These are phyloP conservation scores for Lerema accius DNA, from an alignment of 1,140 invertebrate species.

Conservation along the genomic window DNA sequence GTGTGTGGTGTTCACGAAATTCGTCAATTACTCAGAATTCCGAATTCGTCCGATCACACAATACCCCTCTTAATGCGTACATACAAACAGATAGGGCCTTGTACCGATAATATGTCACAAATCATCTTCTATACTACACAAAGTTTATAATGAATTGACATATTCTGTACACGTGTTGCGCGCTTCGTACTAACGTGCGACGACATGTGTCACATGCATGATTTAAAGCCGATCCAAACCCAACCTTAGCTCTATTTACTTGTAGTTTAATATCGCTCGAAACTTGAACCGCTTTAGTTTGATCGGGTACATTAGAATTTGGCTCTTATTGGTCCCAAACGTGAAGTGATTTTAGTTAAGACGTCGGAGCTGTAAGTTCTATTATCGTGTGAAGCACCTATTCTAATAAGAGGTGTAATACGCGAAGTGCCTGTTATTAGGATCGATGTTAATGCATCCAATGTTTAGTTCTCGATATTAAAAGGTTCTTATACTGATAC, in stretches of 20 bases:
- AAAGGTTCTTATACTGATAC: constrained; percentile 7
- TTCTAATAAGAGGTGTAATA: constrained; percentile 59
- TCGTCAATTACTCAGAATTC: constrained; percentile 70
- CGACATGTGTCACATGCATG: constrained; percentile 51
- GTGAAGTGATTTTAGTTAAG: constrained; percentile 45
- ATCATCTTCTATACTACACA: constrained; percentile 75
- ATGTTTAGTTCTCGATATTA: constrained; percentile 37
- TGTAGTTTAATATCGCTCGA: constrained; percentile 40
- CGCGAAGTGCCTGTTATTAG: constrained; percentile 46
- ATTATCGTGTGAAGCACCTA: constrained; percentile 46
- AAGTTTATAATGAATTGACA: constrained; percentile 82
- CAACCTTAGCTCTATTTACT: constrained; percentile 39
- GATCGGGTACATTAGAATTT: constrained; percentile 47
- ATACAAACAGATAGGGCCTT: constrained; percentile 68
- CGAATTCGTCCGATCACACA: constrained; percentile 63
- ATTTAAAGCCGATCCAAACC: constrained; percentile 38
- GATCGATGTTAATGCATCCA: constrained; percentile 46
- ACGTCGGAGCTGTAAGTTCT: constrained; percentile 38
- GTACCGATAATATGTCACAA: constrained; percentile 78
- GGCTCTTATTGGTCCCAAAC: constrained; percentile 47
- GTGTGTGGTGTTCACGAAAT: constrained; percentile 45
- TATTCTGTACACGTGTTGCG: constrained; percentile 77
- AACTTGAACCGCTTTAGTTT: constrained; percentile 11
- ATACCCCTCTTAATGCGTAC: constrained; percentile 62
- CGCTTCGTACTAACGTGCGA: constrained; percentile 54